Conservation (phyloP, 35 echinoderm and acorn worm genomes). For the Strongylocentrotus purpuratus region DNA sequence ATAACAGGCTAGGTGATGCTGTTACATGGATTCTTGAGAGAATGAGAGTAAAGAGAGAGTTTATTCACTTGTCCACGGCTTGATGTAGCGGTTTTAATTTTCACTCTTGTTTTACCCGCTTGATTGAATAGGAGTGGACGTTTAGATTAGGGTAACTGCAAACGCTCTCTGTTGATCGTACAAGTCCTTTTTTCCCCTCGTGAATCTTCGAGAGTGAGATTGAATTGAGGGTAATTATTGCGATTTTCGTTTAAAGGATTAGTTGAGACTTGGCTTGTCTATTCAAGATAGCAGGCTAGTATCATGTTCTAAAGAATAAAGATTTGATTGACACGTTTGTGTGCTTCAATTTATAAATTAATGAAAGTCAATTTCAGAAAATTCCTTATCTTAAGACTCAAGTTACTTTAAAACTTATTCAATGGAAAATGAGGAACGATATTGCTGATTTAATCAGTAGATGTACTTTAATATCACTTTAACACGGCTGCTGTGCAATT, state of each 20-base stretch:
- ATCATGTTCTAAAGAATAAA: too few species aligned
- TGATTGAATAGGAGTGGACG: conserved; percentile 45
- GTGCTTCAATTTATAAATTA: too few species aligned
- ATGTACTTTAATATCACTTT: too few species aligned
- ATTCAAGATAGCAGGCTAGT: too few species aligned
- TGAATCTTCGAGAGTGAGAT: neutral
- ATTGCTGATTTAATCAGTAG: too few species aligned
- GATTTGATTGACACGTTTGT: too few species aligned
- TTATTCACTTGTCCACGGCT: conserved; percentile 27
- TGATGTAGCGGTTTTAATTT: conserved; percentile 42
- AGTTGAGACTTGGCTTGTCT: neutral
- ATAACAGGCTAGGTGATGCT: conserved; percentile 14
- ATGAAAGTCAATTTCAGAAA: too few species aligned
- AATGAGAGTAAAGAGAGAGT: conserved; percentile 16
- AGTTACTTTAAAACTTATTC: too few species aligned
- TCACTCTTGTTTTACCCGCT: neutral
- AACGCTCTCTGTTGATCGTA: neutral
- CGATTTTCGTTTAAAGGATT: neutral
- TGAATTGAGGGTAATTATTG: neutral
- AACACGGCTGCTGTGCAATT: too few species aligned
- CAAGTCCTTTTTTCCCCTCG: neutral
- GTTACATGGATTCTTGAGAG: conserved; percentile 24
- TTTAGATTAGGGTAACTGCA: conserved; percentile 18
- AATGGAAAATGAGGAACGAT: too few species aligned
- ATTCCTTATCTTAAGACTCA: too few species aligned